Base-by-base conservation (phyloP, 2,888 invertebrate species). In the Brachyptera risi region DNA sequence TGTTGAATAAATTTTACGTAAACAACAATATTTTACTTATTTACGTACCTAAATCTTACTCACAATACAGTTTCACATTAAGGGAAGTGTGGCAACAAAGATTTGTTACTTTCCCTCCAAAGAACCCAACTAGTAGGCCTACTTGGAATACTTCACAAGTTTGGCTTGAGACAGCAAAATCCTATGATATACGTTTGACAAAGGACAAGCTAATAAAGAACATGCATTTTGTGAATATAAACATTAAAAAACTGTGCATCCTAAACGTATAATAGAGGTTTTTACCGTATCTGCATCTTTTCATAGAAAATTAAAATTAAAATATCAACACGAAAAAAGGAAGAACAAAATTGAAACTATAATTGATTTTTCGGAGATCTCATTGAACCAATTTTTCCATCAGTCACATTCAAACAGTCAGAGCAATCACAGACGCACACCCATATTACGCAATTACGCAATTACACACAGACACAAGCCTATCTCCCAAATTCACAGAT, bases 331-430 rank as follows among this genome's bases (percentile, higher is more conserved):
- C n/a, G n/a, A n/a, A n/a, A n/a, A 26, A 15, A 21, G 38, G 17
- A 11, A 56, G 9, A 54, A 21, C 24, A 58, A 19, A 27, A 7
- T 23, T 51, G 31, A 21, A 51, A 59, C 50, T 37, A 24, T 21
- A 47, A 49, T 38, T 37, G 51, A 35, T 9, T 57, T 3, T 40
- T 38, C 15, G 19, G 21, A 42, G 17, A 13, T 26, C 1, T 58
- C 35, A 13, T 21, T 31, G 15, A 9, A 23, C 23, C 17, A 15
- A 23, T 42, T n/a, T 31, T 21, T 40, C 31, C n/a, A 31, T 27
- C 58, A 23, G 9, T 17, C 35, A 9, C 58, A 58, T 58, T 58
- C 58, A 58, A 56, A 56, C 27, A 31, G 17, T 17, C 35, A 57
- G 47, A 21, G 44, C 9, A 42, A 57, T 15, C 57, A 57, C 42